Evolutionary conservation across 2,797 vertebrate species (phyloP), one percentile per base, ranked within the genome.

Genomic region (Pelobates cultripes): DNA sequence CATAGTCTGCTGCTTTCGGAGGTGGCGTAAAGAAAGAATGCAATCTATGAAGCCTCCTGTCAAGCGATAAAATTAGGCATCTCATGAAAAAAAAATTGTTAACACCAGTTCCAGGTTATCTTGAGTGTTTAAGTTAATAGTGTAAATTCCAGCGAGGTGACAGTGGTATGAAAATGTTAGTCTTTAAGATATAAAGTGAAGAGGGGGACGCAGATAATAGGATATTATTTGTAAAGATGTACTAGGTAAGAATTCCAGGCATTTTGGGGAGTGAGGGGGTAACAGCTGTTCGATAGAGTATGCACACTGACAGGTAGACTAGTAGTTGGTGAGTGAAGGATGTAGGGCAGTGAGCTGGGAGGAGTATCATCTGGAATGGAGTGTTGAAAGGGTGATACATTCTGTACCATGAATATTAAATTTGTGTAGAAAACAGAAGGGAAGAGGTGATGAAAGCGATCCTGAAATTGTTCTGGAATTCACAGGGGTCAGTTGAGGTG

Each of bases 381-480:
- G 45, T 75, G 77, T 71, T 84, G 82, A 84, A 79, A 84, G 67
- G 72, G 57, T 28, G 47, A 79, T 70, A 79, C 66, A 70, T 79
- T 57, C 66, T 75, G 68, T 79, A 75, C 67, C 72, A 75, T 69
- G 71, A 41, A 70, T 79, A 83, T 83, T 64, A 78, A 53, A 83
- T 42, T 75, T 10, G 47, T 63, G 51, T 53, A 64, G 43, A 45
- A 57, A 68, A 40, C 44, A 81, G 70, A 15, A 55, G 55, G 66
- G 40, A n/a, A 51, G 44, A 79, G 43, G 82, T 79, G 77, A 79
- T 75, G 82, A 79, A 57, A 84, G 82, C 60, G 73, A 71, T 28
- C 61, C 81, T 79, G 77, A 75, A 70, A 75, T 53, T 64, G 13
- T 12, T 15, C 43, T 51, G 76, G 77, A 84, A 79, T 83, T 66